Evolutionary conservation across 2,888 invertebrate genomes (phyloP), one percentile per base, ranked within the genome.

Genomic region (Papilio protenor): DNA sequence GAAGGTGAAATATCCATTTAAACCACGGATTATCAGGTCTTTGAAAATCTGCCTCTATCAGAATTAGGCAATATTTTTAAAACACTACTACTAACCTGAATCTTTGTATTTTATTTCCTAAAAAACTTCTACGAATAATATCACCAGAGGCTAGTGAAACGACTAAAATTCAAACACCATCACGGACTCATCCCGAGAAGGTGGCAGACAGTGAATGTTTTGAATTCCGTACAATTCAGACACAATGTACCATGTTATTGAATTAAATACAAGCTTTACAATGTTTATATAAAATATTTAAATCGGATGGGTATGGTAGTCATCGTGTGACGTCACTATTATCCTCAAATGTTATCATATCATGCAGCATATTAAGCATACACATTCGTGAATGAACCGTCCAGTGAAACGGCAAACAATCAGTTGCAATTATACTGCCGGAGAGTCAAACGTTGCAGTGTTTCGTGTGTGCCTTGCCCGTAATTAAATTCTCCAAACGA

Each of bases 271-370:
- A 69, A 45, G 45, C 66, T 45, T 69, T 69, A 1, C 45, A 69
- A 69, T 69, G 66, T 69, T 69, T 69, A 69, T 69, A 69, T 69
- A 69, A 69, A 69, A 45, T 69, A 21, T 45, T 69, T 69, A 45
- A 45, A 69, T n/a, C 66, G 45, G n/a, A 45, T 45, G 66, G 21
- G 66, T 69, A 27, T 40, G 66, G 73, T 47, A 64, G 57, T 47
- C 47, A 23, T 2, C 55, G 40, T 59, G 55, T 59, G 55, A 73
- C 55, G 73, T 73, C 57, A 59, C 33, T 12, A 27, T 33, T 64
- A 47, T 33, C 23, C 52, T 59, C 57, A n/a, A 74, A 59, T 77
- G 73, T 77, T 77, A 61, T 73, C 61, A 59, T 77, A 72, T 72
- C 72, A 77, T 64, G 64, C 40, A 59, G 27, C 16, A 59, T 59